Conservation (phyloP, 2,888 invertebrate genomes). For the Euplexia lucipara region DNA sequence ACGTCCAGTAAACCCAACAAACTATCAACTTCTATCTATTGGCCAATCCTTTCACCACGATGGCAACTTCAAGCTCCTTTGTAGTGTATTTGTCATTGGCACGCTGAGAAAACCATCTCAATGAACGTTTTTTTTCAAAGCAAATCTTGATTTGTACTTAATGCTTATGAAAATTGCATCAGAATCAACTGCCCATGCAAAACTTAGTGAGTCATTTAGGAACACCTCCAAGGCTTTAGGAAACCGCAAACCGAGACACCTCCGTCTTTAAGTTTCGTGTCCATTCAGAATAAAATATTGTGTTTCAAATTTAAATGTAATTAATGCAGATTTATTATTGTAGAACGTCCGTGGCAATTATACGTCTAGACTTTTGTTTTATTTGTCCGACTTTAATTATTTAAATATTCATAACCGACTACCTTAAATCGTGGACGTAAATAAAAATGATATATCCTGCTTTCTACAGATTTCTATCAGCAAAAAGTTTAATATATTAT, state of each 20-base stretch:
- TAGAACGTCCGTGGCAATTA: slow-evolving; percentile 37
- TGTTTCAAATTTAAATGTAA: slow-evolving; percentile 5
- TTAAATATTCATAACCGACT: slow-evolving; percentile 45
- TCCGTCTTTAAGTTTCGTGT: not conserved
- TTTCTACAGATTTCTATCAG: slow-evolving; percentile 63
- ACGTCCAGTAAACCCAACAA: no score
- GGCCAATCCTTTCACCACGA: no score
- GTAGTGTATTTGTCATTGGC: no score
- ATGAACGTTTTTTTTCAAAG: slow-evolving; percentile 1
- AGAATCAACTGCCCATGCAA: slow-evolving; percentile 19
- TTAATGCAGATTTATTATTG: slow-evolving; percentile 33
- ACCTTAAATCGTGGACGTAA: slow-evolving; percentile 35
- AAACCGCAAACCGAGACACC: not conserved
- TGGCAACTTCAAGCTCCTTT: no score
- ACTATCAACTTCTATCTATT: no score
- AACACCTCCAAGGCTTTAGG: not conserved
- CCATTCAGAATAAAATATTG: not conserved
- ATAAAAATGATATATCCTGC: slow-evolving; percentile 48
- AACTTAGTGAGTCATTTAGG: slow-evolving; percentile 33
- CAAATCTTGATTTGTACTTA: not conserved
- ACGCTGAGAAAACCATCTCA: no score
- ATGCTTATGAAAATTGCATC: slow-evolving; percentile 27
- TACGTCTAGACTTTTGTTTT: slow-evolving; percentile 58
- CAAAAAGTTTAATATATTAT: slow-evolving; percentile 33
- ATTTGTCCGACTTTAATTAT: slow-evolving; percentile 45